Percentiles rank a stretch among this genome's conserved stretches.
These are phyloP conservation scores for Zonotrichia albicollis DNA, from an alignment of 2,797 vertebrate genomes.

Conservation along the genomic window DNA sequence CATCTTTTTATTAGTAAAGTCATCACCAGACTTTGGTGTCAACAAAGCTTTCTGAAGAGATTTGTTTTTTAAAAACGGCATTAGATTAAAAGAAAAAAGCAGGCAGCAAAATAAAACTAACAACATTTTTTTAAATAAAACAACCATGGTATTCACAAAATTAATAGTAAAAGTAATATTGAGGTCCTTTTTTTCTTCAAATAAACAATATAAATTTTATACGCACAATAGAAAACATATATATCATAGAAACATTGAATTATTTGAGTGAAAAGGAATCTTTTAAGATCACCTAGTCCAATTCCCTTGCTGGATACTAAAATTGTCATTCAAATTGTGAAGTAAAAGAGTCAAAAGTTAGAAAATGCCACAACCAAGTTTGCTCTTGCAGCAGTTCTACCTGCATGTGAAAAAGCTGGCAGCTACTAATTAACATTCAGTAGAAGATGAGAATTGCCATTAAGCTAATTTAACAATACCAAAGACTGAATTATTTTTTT, in stretches of 20 bases:
- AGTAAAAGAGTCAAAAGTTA: neutral
- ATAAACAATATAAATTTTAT: neutral
- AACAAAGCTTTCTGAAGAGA: neutral
- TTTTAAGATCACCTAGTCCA: neutral
- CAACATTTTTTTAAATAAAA: neutral
- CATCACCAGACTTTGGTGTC: neutral
- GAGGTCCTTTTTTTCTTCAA: neutral
- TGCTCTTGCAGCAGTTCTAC: neutral
- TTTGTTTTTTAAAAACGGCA: neutral
- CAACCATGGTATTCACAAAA: neutral
- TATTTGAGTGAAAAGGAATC: neutral
- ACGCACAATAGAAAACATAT: neutral
- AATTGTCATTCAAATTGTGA: neutral
- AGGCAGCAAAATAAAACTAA: neutral
- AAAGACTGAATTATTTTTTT: neutral
- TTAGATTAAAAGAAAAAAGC: neutral
- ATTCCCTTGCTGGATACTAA: accelerated
- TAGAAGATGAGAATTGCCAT: neutral
- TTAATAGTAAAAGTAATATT: neutral
- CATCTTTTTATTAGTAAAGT: neutral
- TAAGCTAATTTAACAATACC: neutral
- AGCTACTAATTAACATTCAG: neutral
- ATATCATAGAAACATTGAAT: neutral
- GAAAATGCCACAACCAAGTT: neutral
- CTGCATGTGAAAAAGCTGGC: neutral